Percentiles rank a stretch among this genome's conserved stretches.
Conservation (phyloP, 2,797 vertebrate genomes). For the Hyperoplus lanceolatus region DNA sequence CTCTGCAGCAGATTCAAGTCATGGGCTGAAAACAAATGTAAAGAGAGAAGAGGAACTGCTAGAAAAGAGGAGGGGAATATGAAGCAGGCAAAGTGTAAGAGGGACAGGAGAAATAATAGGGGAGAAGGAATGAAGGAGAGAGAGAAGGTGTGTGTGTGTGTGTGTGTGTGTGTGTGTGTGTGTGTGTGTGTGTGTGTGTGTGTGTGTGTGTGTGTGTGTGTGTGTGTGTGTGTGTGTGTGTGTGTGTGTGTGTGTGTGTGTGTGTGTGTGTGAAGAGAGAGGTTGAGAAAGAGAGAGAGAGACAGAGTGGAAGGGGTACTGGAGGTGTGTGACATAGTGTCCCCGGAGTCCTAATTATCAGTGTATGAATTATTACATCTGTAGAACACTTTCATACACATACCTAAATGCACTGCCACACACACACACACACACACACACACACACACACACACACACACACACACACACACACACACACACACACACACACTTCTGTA, state of each 20-base stretch:
- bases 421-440: not conserved
- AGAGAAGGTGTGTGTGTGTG: slow-evolving; percentile 7
- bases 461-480: slow-evolving; percentile 38
- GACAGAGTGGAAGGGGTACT: slow-evolving; percentile 43
- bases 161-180: not conserved
- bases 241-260: no score
- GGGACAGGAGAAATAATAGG: slow-evolving; percentile 41
- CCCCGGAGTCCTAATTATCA: slow-evolving; percentile 83
- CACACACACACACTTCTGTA: slow-evolving; percentile 58
- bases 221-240: not conserved
- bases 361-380: slow-evolving; percentile 84
- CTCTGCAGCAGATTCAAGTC: slow-evolving; percentile 26
- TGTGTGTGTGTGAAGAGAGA: slow-evolving; percentile 29
- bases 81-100: slow-evolving; percentile 41
- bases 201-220: slow-evolving; percentile 2
- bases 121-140: slow-evolving; percentile 24
- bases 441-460: slow-evolving; percentile 41
- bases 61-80: slow-evolving; percentile 41
- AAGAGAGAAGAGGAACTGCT: slow-evolving; percentile 17
- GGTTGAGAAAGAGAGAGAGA: slow-evolving; percentile 45
- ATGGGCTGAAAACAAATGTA: slow-evolving; percentile 31
- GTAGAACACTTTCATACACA: slow-evolving; percentile 61
- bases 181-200: no score
- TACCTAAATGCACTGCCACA: not conserved
- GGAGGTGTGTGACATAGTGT: slow-evolving; percentile 71